These are phyloP conservation scores for Cheilosia pagana DNA, from an alignment of 2,888 invertebrate genomes.

Conservation along the genomic window DNA sequence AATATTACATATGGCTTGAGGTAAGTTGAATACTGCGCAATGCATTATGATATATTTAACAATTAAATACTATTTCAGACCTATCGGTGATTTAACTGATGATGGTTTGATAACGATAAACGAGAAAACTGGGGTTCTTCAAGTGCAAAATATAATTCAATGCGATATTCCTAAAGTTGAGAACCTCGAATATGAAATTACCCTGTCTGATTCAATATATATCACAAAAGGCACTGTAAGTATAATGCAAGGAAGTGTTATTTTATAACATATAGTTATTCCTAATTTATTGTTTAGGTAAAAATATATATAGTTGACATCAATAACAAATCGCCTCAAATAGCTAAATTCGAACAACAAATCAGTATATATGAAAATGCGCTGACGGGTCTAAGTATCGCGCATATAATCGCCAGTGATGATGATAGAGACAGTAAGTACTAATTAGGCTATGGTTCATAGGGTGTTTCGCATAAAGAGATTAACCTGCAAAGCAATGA, in stretches of 20 bases:
- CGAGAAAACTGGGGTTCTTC: constrained; percentile 84
- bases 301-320: constrained; percentile 85
- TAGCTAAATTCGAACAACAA: constrained; percentile 79
- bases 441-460: not conserved
- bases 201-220: constrained; percentile 84
- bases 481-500: accelerated
- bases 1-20: constrained; percentile 85
- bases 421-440: constrained; percentile 86
- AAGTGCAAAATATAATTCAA: constrained; percentile 85
- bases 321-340: constrained; percentile 85
- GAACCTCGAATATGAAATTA: constrained; percentile 85
- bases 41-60: not conserved
- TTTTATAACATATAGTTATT: constrained; percentile 19
- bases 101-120: constrained; percentile 84
- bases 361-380: constrained; percentile 85
- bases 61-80: constrained; percentile 45
- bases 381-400: constrained; percentile 78
- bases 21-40: constrained; percentile 80
- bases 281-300: constrained; percentile 83
- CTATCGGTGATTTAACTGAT: constrained; percentile 79
- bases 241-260: constrained; percentile 10
- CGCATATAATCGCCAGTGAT: constrained; percentile 84
- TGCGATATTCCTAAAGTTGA: constrained; percentile 85
- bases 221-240: constrained; percentile 83
- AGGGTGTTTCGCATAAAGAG: not conserved